Evolutionary conservation across 1,140 invertebrate genomes (phyloP), one percentile per base, ranked within the genome.

Genomic region (Schlechtendalia chinensis): DNA sequence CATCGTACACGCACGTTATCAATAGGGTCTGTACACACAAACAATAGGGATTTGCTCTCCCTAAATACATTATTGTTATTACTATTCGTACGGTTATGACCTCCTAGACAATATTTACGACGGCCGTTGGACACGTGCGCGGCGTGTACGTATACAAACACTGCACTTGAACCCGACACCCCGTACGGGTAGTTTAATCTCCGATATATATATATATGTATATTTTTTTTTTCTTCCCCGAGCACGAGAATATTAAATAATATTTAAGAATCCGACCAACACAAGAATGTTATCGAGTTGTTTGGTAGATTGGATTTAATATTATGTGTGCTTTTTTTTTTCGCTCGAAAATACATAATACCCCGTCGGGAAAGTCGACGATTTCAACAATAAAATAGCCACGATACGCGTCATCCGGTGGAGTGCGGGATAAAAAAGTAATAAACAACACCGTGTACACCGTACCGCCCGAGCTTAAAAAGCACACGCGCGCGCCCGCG

Each of bases 51-150:
- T 50, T 50, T 19, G 6, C 4, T 8, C 10, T 19, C 27, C 61
- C 61, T 14, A 27, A 63, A 17, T 63, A 63, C 17, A 1, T 63
- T 63, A 29, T 63, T 63, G 27, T 63, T 61, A 29, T 61, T 63
- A 61, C 16, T 63, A 29, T 19, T 19, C 16, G 53, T 63, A 63
- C 10, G 16, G 39, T 39, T 39, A 67, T 22, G 1, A 39, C 12
- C 17, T 63, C 14, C 29, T 63, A 32, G 61, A 10, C 61, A 24
- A 67, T 67, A 67, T 67, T 67, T 45, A 67, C 39, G 65, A 67
- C 32, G n/a, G 5, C 29, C n/a, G 65, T 45, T 14, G 12, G 65
- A 67, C 65, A 67, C 65, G 65, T 67, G 65, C 54, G 19, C 54
- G 54, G 19, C 54, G 32, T 8, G 32, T 39, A 56, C 19, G 32